These are phyloP conservation scores for Buphagus erythrorhynchus DNA, from an alignment of 2,797 vertebrate genomes.

Conservation along the genomic window DNA sequence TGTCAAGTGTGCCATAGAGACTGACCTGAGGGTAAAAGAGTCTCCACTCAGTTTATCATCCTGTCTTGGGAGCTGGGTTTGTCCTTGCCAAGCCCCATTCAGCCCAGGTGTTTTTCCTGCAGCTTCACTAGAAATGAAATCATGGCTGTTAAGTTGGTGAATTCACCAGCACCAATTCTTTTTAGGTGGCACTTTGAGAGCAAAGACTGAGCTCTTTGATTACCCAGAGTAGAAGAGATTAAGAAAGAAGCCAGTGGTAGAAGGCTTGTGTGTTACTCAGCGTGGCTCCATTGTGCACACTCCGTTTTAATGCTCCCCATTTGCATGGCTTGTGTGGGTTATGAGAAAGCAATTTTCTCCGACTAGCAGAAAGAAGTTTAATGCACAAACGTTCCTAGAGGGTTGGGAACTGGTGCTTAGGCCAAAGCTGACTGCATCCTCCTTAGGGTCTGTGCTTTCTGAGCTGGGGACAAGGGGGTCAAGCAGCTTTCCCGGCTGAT, in stretches of 20 bases:
- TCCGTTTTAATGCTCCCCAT: background rate
- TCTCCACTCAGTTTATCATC: background rate
- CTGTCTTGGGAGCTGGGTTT: background rate
- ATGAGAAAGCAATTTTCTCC: background rate
- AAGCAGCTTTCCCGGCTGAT: background rate
- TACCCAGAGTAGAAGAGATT: background rate
- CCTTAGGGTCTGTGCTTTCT: background rate
- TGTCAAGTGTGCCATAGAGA: accelerated
- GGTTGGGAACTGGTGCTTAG: background rate
- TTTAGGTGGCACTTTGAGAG: background rate
- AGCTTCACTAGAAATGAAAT: background rate
- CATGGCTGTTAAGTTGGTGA: background rate
- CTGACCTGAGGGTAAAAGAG: background rate
- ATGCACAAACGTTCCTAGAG: background rate
- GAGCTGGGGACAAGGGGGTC: background rate
- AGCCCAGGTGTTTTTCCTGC: background rate
- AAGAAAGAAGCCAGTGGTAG: background rate
- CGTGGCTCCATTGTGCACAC: background rate
- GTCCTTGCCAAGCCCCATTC: background rate
- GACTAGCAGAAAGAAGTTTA: background rate
- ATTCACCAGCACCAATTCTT: background rate
- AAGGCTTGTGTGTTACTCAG: background rate
- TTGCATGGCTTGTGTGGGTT: background rate
- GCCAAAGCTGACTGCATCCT: background rate
- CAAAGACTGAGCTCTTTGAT: background rate